These are phyloP conservation scores for Cephus pygmeus DNA, from an alignment of 2,888 invertebrate genomes.

Conservation along the genomic window DNA sequence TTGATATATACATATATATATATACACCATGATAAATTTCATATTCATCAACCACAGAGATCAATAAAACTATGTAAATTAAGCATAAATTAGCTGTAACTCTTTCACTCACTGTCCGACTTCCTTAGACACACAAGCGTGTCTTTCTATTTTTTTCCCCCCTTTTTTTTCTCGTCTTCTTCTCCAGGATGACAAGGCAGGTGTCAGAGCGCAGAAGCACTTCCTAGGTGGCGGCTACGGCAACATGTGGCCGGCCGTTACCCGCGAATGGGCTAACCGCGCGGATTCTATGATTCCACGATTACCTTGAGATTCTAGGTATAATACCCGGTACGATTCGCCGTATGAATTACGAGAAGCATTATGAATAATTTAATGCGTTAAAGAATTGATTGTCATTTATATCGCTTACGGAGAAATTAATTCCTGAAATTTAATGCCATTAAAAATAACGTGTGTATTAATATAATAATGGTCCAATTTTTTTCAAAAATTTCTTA, in stretches of 20 bases:
- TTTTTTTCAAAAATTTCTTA: no score
- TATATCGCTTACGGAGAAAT: neutral
- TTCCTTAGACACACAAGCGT: neutral
- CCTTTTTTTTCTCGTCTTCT: neutral
- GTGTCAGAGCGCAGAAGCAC: conserved; percentile 50
- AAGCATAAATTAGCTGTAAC: conserved; percentile 42
- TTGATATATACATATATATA: neutral
- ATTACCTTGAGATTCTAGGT: conserved; percentile 34
- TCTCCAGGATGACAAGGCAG: conserved; percentile 55
- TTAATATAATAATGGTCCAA: no score
- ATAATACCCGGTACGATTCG: neutral
- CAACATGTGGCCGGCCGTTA: conserved; percentile 58
- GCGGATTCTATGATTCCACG: conserved; percentile 50
- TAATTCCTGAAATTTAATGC: no score
- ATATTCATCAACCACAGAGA: conserved; percentile 19
- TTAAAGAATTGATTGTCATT: neutral
- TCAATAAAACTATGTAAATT: conserved; percentile 43
- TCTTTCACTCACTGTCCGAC: conserved; percentile 13
- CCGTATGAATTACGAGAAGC: neutral
- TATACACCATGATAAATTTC: neutral
- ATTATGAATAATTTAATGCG: neutral
- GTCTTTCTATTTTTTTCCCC: conserved; percentile 9
- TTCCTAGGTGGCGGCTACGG: conserved; percentile 51
- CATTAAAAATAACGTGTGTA: no score
- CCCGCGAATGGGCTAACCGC: conserved; percentile 38